Base-by-base conservation (phyloP, 2,797 vertebrate species). In the Pipistrellus kuhlii region DNA sequence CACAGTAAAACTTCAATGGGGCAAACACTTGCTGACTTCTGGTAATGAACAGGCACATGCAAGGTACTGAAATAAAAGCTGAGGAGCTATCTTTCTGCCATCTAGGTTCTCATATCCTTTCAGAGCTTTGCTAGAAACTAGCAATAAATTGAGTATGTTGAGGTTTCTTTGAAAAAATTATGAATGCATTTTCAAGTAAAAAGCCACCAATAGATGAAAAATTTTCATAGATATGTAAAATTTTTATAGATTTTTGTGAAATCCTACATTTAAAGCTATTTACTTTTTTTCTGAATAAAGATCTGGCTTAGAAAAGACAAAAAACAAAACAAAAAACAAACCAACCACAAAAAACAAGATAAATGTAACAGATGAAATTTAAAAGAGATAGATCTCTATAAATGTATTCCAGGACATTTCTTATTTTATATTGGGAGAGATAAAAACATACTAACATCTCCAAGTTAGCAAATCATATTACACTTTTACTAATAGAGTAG, bases 401-500 rank as follows among this genome's bases (percentile, higher is more conserved):
- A 18, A 68, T 76, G 4, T 11, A 66, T 87, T 62, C 2, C 3
- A 46, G 5, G 17, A 73, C 1, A 88, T 66, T 73, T 91, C 18
- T 69, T 94, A 62, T 57, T 93, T 84, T 41, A 51, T 2, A 87
- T 57, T 57, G 81, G 20, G 53, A 83, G 20, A 93, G 23, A 66
- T 64, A 38, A 1, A 2, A 53, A 10, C n/a, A 55, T 10, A 55
- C 2, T n/a, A 85, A 62, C 88, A 93, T 72, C 18, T 81, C 32
- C 15, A 86, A 62, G 44, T 80, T 83, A 90, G 44, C 20, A 85
- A 76, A 41, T 72, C 25, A 91, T 25, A 59, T 6, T 62, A 80
- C 89, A 23, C 35, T 90, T 93, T 88, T 72, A 85, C n/a, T 15
- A 85, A 87, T 89, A 51, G 38, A 82, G 13, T 46, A 83, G 15